Evolutionary conservation across 2,888 invertebrate genomes (phyloP).

Genomic region (Listrodromus nycthemerus): DNA sequence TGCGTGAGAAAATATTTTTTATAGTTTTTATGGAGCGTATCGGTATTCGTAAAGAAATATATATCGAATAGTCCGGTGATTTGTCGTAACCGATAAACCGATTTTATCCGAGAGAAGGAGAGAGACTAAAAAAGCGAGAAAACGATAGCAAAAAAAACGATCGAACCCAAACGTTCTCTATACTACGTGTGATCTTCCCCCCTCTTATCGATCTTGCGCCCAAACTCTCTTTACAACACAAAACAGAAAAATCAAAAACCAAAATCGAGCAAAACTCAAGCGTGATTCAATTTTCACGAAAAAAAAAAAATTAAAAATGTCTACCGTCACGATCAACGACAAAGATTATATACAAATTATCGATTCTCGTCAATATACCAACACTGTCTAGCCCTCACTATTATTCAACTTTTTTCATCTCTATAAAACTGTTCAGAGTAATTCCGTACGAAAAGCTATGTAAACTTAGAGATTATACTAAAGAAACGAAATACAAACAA

Average conservation of each 20-base stretch:
- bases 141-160: slow-evolving; percentile 4
- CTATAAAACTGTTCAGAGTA: slow-evolving; percentile 30
- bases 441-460: slow-evolving; percentile 31
- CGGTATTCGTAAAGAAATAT: slow-evolving; percentile 51
- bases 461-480: slow-evolving; percentile 32
- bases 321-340: slow-evolving; percentile 8
- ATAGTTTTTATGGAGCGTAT: slow-evolving; percentile 70
- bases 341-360: slow-evolving; percentile 35
- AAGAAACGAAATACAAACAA: background rate
- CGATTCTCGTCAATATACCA: slow-evolving; percentile 65
- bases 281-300: background rate
- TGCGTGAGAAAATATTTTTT: slow-evolving; percentile 72
- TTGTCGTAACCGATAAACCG: slow-evolving; percentile 23
- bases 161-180: slow-evolving; percentile 5
- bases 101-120: slow-evolving; percentile 1
- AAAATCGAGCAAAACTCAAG: background rate
- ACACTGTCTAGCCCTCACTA: slow-evolving; percentile 45
- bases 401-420: slow-evolving; percentile 47
- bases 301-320: slow-evolving; percentile 10
- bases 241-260: slow-evolving; percentile 10
- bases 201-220: slow-evolving; percentile 29
- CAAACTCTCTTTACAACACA: slow-evolving; percentile 45
- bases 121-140: background rate
- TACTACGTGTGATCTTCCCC: slow-evolving; percentile 1
- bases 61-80: slow-evolving; percentile 23